A percentile compares a stretch with the other conserved stretches of the same genome.
Evolutionary conservation across 2,797 vertebrate genomes (phyloP).

Genomic region (Scleropages formosus): DNA sequence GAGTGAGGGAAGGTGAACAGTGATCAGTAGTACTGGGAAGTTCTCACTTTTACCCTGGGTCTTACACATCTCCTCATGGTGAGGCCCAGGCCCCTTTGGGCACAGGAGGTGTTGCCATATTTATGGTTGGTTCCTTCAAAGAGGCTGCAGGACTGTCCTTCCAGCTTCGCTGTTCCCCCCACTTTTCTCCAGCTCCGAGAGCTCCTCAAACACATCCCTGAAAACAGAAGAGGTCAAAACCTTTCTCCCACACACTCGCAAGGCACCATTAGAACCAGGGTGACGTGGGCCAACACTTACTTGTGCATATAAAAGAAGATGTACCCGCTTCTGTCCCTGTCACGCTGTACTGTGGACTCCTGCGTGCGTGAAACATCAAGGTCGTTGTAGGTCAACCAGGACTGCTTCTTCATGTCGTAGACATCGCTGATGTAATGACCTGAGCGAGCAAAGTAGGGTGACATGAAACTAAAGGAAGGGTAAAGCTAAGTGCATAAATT

Average conservation of each 20-base stretch:
- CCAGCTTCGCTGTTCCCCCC: constrained; percentile 59
- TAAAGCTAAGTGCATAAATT: too few relatives aligned
- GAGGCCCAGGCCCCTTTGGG: constrained; percentile 27
- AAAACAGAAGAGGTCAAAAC: neutral
- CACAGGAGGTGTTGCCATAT: neutral
- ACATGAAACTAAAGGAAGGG: neutral
- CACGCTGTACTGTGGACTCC: constrained; percentile 84
- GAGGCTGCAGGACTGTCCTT: constrained; percentile 72
- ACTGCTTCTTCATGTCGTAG: constrained; percentile 94
- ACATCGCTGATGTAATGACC: constrained; percentile 98
- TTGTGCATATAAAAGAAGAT: constrained; percentile 99
- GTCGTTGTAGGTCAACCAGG: constrained; percentile 97
- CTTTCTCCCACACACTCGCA: neutral
- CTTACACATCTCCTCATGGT: constrained; percentile 38
- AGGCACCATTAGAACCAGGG: neutral
- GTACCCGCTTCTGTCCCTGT: constrained; percentile 92
- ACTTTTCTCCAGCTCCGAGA: constrained; percentile 83
- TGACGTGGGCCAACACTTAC: constrained; percentile 62
- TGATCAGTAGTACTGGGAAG: constrained; percentile 62
- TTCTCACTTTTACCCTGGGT: constrained; percentile 36
- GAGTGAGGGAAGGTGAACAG: constrained; percentile 48
- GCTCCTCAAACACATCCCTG: constrained; percentile 94
- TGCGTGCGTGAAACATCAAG: constrained; percentile 91
- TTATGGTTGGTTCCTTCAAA: constrained; percentile 49
- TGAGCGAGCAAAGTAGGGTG: constrained; percentile 44